Evolutionary conservation across 2,113 vertebrate species (phyloP).

Genomic region (Lophius piscatorius): DNA sequence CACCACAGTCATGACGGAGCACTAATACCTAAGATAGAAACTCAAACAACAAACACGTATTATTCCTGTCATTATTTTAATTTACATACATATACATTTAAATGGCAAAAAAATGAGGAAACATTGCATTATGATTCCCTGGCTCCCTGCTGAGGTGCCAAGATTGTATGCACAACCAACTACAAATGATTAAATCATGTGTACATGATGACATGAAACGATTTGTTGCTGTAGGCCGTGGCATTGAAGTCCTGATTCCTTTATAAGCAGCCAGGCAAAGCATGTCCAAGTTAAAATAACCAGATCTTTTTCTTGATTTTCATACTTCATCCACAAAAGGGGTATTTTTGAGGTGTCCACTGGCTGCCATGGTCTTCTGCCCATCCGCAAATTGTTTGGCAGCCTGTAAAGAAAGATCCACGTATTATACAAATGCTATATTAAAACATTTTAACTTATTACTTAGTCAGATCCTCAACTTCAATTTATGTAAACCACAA

Average conservation of each 20-base stretch:
- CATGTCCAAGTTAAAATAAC: conserved; percentile 21
- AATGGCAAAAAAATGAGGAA: conserved; percentile 25
- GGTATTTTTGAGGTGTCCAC: conserved; percentile 85
- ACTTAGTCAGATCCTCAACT: not conserved
- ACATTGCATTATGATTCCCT: conserved; percentile 18
- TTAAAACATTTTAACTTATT: not conserved
- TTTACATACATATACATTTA: conserved; percentile 76
- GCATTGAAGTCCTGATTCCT: conserved; percentile 23
- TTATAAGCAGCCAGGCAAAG: conserved; percentile 25
- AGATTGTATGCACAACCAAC: conserved; percentile 37
- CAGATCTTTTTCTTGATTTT: conserved; percentile 25
- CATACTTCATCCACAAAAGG: conserved; percentile 88
- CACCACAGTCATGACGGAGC: not conserved
- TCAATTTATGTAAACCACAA: too few species aligned
- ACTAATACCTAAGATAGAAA: conserved; percentile 2
- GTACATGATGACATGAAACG: conserved; percentile 32
- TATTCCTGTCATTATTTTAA: conserved; percentile 65
- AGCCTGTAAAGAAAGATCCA: conserved; percentile 76
- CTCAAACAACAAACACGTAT: not conserved
- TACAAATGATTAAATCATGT: conserved; percentile 39
- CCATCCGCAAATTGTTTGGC: conserved; percentile 90
- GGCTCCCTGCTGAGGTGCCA: conserved; percentile 11
- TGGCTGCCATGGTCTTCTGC: conserved; percentile 90
- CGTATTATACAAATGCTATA: not conserved
- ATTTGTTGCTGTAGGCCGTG: conserved; percentile 26